Percentiles rank a stretch among this genome's conserved stretches.
Conservation (phyloP, 2,888 invertebrate species). For the Isoperla grammatica region DNA sequence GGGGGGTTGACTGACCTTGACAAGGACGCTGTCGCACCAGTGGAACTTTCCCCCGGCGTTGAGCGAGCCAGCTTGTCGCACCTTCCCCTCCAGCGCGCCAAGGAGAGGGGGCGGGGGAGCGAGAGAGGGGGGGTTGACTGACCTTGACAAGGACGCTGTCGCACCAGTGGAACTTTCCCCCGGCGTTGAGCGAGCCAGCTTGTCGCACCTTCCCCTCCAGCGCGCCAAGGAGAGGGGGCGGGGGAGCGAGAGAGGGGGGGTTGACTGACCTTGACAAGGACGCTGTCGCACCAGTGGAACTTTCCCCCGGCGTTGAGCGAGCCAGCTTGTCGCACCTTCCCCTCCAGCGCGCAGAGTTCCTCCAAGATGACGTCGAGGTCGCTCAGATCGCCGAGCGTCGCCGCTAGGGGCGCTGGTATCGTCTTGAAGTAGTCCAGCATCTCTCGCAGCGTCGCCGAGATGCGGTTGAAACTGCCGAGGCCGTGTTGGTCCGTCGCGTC, state of each 20-base stretch:
- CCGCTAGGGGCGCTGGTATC: constrained; percentile 35
- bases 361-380: constrained; percentile 38
- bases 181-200: constrained; percentile 57
- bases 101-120: too few species aligned
- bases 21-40: too few species aligned
- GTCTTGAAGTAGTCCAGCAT: constrained; percentile 12
- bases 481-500: too few species aligned
- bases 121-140: too few species aligned
- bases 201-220: neutral
- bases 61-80: too few species aligned
- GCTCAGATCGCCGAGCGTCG: constrained; percentile 41
- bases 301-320: constrained; percentile 77
- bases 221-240: neutral
- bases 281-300: constrained; percentile 90
- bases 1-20: too few species aligned
- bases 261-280: constrained; percentile 79
- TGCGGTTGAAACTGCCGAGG: too few species aligned
- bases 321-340: neutral
- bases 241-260: too few species aligned
- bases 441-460: constrained; percentile 31
- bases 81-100: too few species aligned
- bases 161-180: constrained; percentile 92
- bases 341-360: neutral
- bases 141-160: constrained; percentile 82
- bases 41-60: too few species aligned